A percentile compares a stretch with the other conserved stretches of the same genome.
phyloP scores from a whole-genome alignment of 2,888 invertebrate genomes.

The Podabrus alpinus region DNA sequence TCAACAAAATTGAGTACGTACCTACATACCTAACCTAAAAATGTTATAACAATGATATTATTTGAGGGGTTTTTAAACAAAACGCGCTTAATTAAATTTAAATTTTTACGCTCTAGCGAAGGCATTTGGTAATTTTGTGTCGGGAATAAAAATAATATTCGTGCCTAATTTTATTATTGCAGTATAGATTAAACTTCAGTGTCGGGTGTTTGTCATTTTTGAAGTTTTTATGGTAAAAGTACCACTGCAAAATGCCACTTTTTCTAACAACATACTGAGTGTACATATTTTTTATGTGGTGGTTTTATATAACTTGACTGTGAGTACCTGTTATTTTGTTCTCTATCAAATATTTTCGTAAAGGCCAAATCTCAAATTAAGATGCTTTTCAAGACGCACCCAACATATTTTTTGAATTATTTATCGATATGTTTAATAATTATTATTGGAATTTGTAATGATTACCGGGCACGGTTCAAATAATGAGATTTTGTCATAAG shows the following conservation, averaged over 20 bases:
- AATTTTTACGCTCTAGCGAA: background rate
- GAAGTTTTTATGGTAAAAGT: background rate
- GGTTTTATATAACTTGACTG: background rate
- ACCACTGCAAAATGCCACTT: background rate
- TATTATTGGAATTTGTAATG: background rate
- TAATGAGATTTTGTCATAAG: background rate
- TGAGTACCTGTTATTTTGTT: background rate
- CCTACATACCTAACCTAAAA: background rate
- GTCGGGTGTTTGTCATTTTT: background rate
- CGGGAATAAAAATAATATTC: background rate
- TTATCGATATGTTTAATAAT: background rate
- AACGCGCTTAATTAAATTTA: background rate
- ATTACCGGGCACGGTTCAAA: background rate
- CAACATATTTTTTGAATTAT: background rate
- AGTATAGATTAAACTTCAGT: background rate
- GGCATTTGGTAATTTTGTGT: background rate
- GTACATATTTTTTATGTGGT: background rate
- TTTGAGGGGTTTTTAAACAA: background rate
- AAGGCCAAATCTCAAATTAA: background rate
- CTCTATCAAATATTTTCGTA: background rate
- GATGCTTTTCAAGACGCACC: too few relatives aligned
- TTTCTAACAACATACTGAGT: background rate
- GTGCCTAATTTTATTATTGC: background rate
- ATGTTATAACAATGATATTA: background rate
- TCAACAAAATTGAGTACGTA: background rate